These are phyloP conservation scores for Serranus cabrilla DNA, from an alignment of 2,797 vertebrate species.

Conservation along the genomic window DNA sequence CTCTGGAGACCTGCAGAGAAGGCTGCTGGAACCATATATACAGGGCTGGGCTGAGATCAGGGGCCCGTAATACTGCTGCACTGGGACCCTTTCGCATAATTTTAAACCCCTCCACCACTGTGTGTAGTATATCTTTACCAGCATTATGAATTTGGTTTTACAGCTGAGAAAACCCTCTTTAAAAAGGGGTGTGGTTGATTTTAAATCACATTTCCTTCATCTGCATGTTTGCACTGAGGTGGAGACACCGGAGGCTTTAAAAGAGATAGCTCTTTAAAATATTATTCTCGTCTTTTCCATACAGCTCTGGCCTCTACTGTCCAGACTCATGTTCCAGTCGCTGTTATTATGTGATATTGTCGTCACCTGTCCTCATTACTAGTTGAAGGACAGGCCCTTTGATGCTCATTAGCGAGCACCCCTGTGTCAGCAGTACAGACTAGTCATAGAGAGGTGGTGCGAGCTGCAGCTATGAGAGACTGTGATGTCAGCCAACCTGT, in stretches of 20 bases:
- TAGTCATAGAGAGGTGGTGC: constrained; percentile 61
- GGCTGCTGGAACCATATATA: constrained; percentile 75
- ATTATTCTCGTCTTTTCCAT: constrained; percentile 51
- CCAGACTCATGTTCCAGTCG: constrained; percentile 67
- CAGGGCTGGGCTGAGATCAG: constrained; percentile 56
- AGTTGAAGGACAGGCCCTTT: constrained; percentile 84
- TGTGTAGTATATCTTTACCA: constrained; percentile 53
- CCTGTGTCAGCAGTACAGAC: constrained; percentile 74
- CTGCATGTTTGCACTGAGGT: constrained; percentile 18
- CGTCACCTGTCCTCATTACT: constrained; percentile 84
- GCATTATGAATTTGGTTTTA: constrained; percentile 54
- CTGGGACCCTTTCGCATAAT: constrained; percentile 81
- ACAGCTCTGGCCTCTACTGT: constrained; percentile 65
- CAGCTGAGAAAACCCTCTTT: constrained; percentile 46
- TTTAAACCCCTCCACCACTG: constrained; percentile 53
- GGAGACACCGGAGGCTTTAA: constrained; percentile 30
- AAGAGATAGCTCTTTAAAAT: constrained; percentile 62
- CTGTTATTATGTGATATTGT: constrained; percentile 79
- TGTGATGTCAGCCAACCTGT: constrained; percentile 80
- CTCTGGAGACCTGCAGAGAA: constrained; percentile 80
- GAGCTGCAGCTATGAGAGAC: constrained; percentile 68
- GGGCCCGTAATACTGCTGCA: constrained; percentile 74
- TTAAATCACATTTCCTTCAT: constrained; percentile 44
- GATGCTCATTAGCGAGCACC: constrained; percentile 82
- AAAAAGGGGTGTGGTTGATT: constrained; percentile 28